These are phyloP conservation scores for Tholera decimalis DNA, from an alignment of 2,888 invertebrate genomes.

Conservation along the genomic window DNA sequence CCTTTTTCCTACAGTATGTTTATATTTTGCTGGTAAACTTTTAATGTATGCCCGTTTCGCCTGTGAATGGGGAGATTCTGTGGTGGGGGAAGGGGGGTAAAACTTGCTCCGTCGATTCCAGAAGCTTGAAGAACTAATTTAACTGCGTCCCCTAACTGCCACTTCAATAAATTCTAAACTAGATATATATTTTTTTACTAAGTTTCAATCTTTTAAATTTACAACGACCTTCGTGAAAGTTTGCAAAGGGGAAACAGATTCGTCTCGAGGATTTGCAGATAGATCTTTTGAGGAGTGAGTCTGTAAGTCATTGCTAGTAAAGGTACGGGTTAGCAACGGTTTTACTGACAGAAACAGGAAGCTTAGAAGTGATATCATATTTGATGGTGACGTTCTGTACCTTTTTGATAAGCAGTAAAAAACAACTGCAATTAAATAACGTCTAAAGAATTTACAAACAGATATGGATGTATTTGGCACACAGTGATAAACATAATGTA, in stretches of 20 bases:
- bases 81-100: constrained; percentile 65
- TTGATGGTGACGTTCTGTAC: no score
- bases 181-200: constrained; percentile 69
- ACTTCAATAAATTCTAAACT: constrained; percentile 87
- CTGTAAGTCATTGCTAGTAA: neutral
- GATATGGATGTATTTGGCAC: no score
- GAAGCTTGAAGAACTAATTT: constrained; percentile 90
- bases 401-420: no score
- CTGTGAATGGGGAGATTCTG: constrained; percentile 72
- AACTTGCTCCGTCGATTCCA: constrained; percentile 88
- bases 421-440: no score
- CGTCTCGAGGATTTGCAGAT: neutral
- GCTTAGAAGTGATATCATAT: no score
- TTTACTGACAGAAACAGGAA: neutral
- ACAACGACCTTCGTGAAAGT: constrained; percentile 40
- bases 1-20: constrained; percentile 74
- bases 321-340: neutral
- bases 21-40: constrained; percentile 86
- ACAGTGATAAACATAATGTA: no score
- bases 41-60: constrained; percentile 88
- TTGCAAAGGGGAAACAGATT: constrained; percentile 31
- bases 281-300: neutral
- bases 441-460: no score
- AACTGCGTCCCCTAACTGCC: constrained; percentile 87
- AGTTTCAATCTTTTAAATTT: constrained; percentile 64